These are phyloP conservation scores for Caenorhabditis panamensis DNA, from an alignment of 2,888 invertebrate genomes.

Conservation along the genomic window DNA sequence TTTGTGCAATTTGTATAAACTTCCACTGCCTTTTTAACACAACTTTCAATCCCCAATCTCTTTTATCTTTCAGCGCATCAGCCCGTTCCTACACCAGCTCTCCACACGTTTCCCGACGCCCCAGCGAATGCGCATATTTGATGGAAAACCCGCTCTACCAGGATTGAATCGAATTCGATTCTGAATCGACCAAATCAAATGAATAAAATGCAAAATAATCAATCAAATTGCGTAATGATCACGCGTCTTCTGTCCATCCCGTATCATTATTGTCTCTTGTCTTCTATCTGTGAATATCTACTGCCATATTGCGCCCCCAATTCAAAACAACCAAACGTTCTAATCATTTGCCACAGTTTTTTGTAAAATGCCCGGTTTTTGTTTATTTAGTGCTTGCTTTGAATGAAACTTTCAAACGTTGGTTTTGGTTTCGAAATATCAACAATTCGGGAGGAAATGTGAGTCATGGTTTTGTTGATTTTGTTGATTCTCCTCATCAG, in stretches of 20 bases:
- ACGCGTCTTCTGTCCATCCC: conserved; percentile 27
- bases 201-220: conserved; percentile 7
- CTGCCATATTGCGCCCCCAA: conserved; percentile 27
- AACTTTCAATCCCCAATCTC: no score
- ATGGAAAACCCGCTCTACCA: conserved; percentile 72
- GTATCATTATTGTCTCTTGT: conserved; percentile 33
- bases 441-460: no score
- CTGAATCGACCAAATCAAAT: no score
- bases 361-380: background rate
- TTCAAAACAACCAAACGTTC: conserved; percentile 44
- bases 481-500: no score
- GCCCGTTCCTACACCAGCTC: conserved; percentile 59
- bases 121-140: conserved; percentile 69
- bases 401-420: conserved; percentile 1
- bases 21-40: no score
- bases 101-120: conserved; percentile 60
- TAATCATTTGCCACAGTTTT: conserved; percentile 14
- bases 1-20: background rate
- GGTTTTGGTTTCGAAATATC: background rate
- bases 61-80: conserved; percentile 56
- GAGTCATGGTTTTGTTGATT: no score
- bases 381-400: background rate
- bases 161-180: conserved; percentile 53
- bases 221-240: conserved; percentile 39
- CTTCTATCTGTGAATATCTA: conserved; percentile 50